These are phyloP conservation scores for Akabosia matsudoensis DNA, from an alignment of 1,140 invertebrate species.

Conservation along the genomic window DNA sequence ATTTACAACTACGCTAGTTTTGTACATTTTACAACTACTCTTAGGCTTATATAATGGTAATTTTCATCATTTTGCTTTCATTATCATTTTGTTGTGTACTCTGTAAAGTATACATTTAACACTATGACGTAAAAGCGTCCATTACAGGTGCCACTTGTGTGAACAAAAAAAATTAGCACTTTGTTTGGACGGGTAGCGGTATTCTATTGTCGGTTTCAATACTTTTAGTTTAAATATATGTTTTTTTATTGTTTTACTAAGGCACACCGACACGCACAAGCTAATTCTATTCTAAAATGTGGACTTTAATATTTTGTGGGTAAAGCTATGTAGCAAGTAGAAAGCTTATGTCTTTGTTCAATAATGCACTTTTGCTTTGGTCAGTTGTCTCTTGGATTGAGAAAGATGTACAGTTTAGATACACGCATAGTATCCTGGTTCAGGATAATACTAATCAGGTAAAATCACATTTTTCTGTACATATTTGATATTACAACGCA, in stretches of 20 bases:
- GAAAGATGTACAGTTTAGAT: neutral
- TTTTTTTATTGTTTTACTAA: neutral
- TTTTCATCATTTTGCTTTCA: neutral
- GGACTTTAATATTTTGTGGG: neutral
- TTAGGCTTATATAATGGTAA: too few species aligned
- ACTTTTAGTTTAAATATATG: neutral
- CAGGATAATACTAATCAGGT: slow-evolving; percentile 11
- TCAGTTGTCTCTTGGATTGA: neutral
- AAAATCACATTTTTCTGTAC: neutral
- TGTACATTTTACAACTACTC: too few species aligned
- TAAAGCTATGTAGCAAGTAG: neutral
- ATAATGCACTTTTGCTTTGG: slow-evolving; percentile 10
- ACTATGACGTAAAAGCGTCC: neutral
- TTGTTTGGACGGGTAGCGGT: neutral
- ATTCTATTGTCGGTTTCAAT: neutral
- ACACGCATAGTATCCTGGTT: too few species aligned
- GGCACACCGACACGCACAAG: neutral
- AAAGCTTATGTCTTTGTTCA: neutral
- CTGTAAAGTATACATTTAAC: neutral
- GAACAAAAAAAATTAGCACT: neutral
- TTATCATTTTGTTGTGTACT: too few species aligned
- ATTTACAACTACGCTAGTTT: too few species aligned
- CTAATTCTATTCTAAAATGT: neutral
- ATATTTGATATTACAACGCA: neutral
- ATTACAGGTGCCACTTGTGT: neutral